phyloP scores from a whole-genome alignment of 2,113 vertebrate species.

The Pangasianodon hypophthalmus region DNA sequence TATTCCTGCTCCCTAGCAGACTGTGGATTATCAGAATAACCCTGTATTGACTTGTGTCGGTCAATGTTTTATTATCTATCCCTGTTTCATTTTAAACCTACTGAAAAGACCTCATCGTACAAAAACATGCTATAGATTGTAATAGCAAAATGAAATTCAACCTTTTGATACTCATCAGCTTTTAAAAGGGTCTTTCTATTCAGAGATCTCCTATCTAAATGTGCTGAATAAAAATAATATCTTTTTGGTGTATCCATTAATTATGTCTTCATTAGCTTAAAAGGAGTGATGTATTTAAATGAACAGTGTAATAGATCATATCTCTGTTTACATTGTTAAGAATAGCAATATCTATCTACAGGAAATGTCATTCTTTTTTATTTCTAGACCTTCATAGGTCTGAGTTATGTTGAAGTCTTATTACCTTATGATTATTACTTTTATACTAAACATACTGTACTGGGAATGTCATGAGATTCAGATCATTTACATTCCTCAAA shows the following conservation, averaged over 20 bases:
- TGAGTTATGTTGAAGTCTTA: background rate
- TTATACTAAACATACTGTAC: background rate
- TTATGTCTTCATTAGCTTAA: conserved; percentile 15
- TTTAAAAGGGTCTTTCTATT: conserved; percentile 48
- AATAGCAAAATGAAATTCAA: conserved; percentile 55
- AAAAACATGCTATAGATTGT: conserved; percentile 30
- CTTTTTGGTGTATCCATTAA: conserved; percentile 33
- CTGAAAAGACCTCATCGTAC: conserved; percentile 43
- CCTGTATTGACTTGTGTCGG: conserved; percentile 54
- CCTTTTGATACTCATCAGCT: conserved; percentile 55
- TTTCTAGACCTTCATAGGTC: background rate
- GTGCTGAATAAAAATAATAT: conserved; percentile 51
- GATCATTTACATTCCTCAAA: conserved; percentile 9
- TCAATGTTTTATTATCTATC: conserved; percentile 64
- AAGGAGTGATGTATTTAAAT: conserved; percentile 32
- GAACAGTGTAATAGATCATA: background rate
- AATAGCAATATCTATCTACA: conserved; percentile 8
- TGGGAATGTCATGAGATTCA: background rate
- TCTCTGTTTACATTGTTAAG: background rate
- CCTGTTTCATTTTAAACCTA: conserved; percentile 51
- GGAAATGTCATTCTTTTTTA: background rate
- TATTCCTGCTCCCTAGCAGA: conserved; percentile 23
- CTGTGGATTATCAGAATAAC: conserved; percentile 54
- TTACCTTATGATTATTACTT: background rate
- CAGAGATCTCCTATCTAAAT: conserved; percentile 32